Evolutionary conservation across 2,797 vertebrate genomes (phyloP).

Genomic region (Scolopax rusticola): DNA sequence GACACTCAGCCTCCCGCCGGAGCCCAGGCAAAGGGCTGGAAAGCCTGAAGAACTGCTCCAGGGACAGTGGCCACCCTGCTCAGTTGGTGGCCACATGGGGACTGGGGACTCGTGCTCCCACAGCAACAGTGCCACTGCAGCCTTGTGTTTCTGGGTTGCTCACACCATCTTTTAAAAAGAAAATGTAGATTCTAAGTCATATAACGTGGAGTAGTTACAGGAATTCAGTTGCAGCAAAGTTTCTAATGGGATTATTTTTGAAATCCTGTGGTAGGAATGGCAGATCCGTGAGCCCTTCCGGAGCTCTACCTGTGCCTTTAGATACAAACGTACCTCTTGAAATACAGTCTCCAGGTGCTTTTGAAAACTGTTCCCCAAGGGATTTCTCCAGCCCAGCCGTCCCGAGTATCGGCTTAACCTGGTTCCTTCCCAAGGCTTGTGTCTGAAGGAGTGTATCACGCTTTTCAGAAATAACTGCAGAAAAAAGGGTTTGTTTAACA

Average conservation of each 20-base stretch:
- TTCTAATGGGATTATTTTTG: background rate
- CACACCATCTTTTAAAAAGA: background rate
- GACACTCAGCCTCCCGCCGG: background rate
- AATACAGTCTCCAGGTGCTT: background rate
- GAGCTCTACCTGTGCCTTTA: background rate
- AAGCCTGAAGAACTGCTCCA: background rate
- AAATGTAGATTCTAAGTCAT: background rate
- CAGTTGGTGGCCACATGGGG: background rate
- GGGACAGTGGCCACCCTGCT: background rate
- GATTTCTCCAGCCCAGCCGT: background rate
- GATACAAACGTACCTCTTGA: background rate
- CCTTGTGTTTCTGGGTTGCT: background rate
- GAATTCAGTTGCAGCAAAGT: background rate
- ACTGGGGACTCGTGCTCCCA: background rate
- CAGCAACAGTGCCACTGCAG: accelerated
- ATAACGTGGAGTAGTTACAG: background rate
- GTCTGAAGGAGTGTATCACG: background rate
- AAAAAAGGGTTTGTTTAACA: background rate
- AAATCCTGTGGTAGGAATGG: background rate
- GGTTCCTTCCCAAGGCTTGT: background rate
- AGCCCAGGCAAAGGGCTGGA: background rate
- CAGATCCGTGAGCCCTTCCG: background rate
- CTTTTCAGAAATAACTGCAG: background rate
- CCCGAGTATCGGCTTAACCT: background rate
- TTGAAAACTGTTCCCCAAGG: background rate